These are phyloP conservation scores for Stylophora pistillata DNA, from an alignment of 64 coral and sea anemone species.

Conservation along the genomic window DNA sequence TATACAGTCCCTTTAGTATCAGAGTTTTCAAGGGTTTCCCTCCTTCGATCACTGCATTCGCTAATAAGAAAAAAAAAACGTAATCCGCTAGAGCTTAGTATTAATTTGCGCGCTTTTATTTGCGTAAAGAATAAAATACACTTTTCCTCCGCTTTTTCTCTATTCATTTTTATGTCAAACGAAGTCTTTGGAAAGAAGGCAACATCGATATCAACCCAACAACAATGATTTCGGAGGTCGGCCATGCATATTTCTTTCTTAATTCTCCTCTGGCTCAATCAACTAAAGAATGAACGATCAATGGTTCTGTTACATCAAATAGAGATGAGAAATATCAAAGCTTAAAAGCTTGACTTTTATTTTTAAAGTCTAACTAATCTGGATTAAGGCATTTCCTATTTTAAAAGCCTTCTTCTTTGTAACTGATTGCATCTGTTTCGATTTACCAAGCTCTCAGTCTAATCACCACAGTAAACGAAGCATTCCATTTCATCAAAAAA, in stretches of 20 bases:
- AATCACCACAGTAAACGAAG: background rate
- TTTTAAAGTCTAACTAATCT: too few relatives aligned
- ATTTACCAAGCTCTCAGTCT: background rate
- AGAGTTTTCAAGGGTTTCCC: too few relatives aligned
- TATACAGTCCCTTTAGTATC: too few relatives aligned
- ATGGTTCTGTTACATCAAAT: too few relatives aligned
- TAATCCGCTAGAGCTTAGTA: background rate
- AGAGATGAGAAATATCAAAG: too few relatives aligned
- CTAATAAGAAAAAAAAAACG: background rate
- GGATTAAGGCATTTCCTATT: too few relatives aligned
- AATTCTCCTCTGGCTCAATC: background rate
- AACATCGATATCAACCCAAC: background rate
- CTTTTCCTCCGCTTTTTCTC: background rate
- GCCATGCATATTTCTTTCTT: background rate
- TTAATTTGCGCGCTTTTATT: background rate
- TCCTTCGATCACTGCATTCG: background rate
- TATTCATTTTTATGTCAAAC: background rate
- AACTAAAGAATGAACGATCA: too few relatives aligned
- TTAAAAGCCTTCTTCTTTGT: background rate
- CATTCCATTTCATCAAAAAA: background rate
- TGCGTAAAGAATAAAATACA: background rate
- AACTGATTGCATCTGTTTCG: constrained; percentile 7
- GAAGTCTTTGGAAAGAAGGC: background rate
- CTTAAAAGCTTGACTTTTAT: too few relatives aligned
- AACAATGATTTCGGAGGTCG: background rate